Base-by-base conservation (phyloP, 2,888 invertebrate species). In the Tachina fera region DNA sequence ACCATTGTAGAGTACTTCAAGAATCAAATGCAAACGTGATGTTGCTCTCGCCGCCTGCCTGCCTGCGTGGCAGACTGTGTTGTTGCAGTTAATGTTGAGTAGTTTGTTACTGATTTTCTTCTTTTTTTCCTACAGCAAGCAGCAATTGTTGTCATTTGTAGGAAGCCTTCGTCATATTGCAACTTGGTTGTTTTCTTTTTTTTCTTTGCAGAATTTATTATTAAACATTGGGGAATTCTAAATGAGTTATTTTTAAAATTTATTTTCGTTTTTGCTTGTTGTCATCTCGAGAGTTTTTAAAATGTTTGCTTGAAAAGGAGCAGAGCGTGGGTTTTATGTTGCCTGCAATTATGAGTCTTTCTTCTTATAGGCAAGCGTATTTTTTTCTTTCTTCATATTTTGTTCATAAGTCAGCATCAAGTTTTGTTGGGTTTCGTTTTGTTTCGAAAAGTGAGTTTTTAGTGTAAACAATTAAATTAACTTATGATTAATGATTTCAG, bases 221-320 rank as follows among this genome's bases (percentile, higher is more conserved):
- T 83, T 86, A 83, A 86, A 67, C 86, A 76, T 80, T 76, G 86
- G 86, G 86, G 86, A 86, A 80, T 86, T 86, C 79, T 83, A 86
- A 86, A 86, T 86, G 83, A 86, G 86, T 86, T 86, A 86, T 86
- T 83, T 83, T 83, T 79, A 47, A 53, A 56, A 75, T 75, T 78
- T 80, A 76, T 80, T 67, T 74, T 11, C 10, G 9, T 61, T 68
- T 63, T 47, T 71, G n/a, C 19, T 61, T 45, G 45, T 70, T 72
- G 75, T 76, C 70, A 75, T 63, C 22, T 70, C 56, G 67, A 19
- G 43, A 43, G 41, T 65, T 71, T 76, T 16, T 8, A n/a, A 49
- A 19, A 53, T 43, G 61, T 75, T 68, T 68, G 63, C 45, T 58
- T 45, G 43, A 11, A 58, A 75, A 76, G 51, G 65, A 72, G 84